Conservation (phyloP, 1,140 invertebrate species). For the Plectrocnemia conspersa region DNA sequence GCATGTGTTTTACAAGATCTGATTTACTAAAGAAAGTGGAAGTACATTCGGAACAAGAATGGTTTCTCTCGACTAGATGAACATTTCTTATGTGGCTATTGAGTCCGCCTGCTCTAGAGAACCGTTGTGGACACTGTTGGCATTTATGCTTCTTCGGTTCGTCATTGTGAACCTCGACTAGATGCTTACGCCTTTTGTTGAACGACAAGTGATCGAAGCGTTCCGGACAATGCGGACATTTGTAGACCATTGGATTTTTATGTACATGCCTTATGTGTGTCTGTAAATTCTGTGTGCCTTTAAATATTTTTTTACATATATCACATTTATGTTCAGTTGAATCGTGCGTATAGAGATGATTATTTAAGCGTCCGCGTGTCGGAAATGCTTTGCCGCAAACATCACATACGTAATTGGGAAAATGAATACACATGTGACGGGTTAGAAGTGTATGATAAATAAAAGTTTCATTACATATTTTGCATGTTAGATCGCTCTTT, state of each 20-base stretch:
- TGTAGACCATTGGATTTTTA: conserved; percentile 39
- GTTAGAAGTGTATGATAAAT: conserved; percentile 9
- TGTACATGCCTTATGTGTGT: conserved; percentile 32
- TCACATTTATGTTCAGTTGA: conserved; percentile 24
- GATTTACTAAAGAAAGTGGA: conserved; percentile 41
- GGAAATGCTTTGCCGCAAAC: conserved; percentile 39
- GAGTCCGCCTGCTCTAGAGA: conserved; percentile 39
- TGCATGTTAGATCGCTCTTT: conserved; percentile 18
- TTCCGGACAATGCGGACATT: conserved; percentile 48
- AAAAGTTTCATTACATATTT: conserved; percentile 29
- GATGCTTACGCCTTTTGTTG: conserved; percentile 45
- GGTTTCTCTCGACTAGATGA: conserved; percentile 41
- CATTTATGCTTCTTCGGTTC: conserved; percentile 39
- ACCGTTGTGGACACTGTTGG: conserved; percentile 42
- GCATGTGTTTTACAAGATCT: conserved; percentile 47
- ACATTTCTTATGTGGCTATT: conserved; percentile 40
- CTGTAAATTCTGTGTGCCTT: conserved; percentile 23
- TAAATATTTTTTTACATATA: conserved; percentile 29
- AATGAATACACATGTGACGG: conserved; percentile 38
- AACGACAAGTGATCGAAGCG: conserved; percentile 48
- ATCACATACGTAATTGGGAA: conserved; percentile 35
- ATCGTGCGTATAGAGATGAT: conserved; percentile 29
- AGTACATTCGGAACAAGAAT: conserved; percentile 43
- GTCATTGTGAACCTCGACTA: conserved; percentile 42
- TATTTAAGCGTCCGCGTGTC: conserved; percentile 14